A percentile compares a stretch with the other conserved stretches of the same genome.
Evolutionary conservation across 2,888 invertebrate genomes (phyloP).

Genomic region (Leptura quadrifasciata): DNA sequence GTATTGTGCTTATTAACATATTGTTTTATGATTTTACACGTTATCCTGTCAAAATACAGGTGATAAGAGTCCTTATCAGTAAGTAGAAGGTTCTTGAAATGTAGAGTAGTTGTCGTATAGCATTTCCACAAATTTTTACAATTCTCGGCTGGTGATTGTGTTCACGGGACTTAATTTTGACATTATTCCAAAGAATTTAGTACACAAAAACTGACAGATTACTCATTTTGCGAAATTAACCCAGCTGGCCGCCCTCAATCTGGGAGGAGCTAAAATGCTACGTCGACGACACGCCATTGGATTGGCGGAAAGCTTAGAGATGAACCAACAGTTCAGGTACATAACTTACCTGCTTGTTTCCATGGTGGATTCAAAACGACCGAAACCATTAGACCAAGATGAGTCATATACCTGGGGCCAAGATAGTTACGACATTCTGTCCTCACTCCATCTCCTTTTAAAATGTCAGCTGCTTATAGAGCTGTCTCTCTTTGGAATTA

Average conservation of each 20-base stretch:
- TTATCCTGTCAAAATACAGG: conserved; percentile 52
- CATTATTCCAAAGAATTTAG: conserved; percentile 32
- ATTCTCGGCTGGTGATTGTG: conserved; percentile 11
- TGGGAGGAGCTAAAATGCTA: conserved; percentile 46
- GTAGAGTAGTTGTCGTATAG: neutral
- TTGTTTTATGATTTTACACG: conserved; percentile 55
- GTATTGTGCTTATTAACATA: conserved; percentile 62
- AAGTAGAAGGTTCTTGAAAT: conserved; percentile 15
- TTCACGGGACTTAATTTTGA: conserved; percentile 32
- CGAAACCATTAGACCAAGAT: no score
- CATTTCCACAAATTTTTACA: conserved; percentile 24
- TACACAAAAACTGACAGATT: conserved; percentile 42
- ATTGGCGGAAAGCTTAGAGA: neutral
- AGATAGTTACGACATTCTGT: no score
- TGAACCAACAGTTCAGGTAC: neutral
- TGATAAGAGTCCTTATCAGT: conserved; percentile 55
- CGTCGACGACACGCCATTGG: conserved; percentile 20
- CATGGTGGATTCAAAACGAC: neutral
- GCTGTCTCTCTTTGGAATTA: no score
- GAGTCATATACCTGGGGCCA: no score
- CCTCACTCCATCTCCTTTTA: no score
- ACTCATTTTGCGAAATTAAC: conserved; percentile 40
- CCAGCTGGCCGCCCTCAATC: conserved; percentile 47
- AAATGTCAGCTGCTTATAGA: no score
- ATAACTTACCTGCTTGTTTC: neutral